Evolutionary conservation across 2,888 invertebrate species (phyloP).

Genomic region (Lasius fuliginosus): DNA sequence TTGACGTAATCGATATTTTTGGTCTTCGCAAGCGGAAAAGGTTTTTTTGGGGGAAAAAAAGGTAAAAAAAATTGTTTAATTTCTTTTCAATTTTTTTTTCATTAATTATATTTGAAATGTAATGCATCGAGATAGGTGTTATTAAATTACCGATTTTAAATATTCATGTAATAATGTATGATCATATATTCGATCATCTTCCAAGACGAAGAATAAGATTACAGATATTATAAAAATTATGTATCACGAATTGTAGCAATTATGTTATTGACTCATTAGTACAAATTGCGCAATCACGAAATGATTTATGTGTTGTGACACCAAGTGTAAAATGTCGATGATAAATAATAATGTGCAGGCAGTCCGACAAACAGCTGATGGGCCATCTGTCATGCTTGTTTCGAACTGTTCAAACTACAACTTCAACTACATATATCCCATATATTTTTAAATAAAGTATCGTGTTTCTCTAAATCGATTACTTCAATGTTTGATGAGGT

Average conservation of each 20-base stretch:
- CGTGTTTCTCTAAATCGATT: slow-evolving; percentile 7
- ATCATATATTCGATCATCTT: background rate
- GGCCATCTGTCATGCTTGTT: slow-evolving; percentile 23
- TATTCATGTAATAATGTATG: background rate
- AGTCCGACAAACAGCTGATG: background rate
- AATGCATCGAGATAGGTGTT: background rate
- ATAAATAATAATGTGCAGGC: slow-evolving; percentile 1
- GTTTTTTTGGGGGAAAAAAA: background rate
- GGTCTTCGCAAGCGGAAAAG: background rate
- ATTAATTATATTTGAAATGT: background rate
- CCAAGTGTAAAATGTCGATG: background rate
- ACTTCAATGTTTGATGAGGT: background rate
- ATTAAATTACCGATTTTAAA: slow-evolving; percentile 2
- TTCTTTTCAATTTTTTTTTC: background rate
- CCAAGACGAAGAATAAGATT: background rate
- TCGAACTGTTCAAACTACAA: slow-evolving; percentile 24
- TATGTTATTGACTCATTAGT: background rate
- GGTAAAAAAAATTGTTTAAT: background rate
- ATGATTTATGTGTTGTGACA: slow-evolving; percentile 25
- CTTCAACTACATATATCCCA: background rate
- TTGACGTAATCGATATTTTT: background rate
- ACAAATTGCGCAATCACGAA: background rate
- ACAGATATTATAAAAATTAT: background rate
- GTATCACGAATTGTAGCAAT: slow-evolving; percentile 3
- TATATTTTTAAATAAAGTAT: slow-evolving; percentile 37